Conservation (phyloP, 2,797 vertebrate genomes). For the Orientallactaga sibirica region DNA sequence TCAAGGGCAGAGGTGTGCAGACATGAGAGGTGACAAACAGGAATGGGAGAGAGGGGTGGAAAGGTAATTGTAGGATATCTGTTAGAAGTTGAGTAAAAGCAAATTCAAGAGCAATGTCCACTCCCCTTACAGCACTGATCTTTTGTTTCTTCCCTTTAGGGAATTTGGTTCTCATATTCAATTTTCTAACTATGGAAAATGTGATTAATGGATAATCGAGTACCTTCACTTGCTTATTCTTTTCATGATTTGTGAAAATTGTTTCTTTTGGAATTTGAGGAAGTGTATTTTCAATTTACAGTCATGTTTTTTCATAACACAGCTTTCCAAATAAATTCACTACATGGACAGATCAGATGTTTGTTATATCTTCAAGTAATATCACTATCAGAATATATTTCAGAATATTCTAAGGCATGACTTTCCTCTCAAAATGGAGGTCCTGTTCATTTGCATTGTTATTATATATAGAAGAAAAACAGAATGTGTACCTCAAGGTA, state of each 20-base stretch:
- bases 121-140: slow-evolving; percentile 6
- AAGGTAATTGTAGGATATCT: not conserved
- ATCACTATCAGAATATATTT: no score
- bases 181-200: slow-evolving; percentile 67
- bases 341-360: no score
- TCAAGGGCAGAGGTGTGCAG: not conserved
- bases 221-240: not conserved
- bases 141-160: slow-evolving; percentile 65
- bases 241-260: slow-evolving; percentile 7
- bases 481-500: no score
- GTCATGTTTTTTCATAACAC: no score
- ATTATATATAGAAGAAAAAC: no score
- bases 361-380: no score
- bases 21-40: not conserved
- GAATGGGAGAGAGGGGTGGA: not conserved
- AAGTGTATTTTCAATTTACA: not conserved
- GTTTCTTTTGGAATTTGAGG: slow-evolving; percentile 19
- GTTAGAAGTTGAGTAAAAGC: not conserved
- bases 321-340: no score
- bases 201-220: not conserved
- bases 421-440: no score
- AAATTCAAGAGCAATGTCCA: not conserved
- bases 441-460: no score
- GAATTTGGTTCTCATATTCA: not conserved
- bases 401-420: no score